Base-by-base conservation (phyloP, 2,113 vertebrate species). In the Mormyrus lacerda region DNA sequence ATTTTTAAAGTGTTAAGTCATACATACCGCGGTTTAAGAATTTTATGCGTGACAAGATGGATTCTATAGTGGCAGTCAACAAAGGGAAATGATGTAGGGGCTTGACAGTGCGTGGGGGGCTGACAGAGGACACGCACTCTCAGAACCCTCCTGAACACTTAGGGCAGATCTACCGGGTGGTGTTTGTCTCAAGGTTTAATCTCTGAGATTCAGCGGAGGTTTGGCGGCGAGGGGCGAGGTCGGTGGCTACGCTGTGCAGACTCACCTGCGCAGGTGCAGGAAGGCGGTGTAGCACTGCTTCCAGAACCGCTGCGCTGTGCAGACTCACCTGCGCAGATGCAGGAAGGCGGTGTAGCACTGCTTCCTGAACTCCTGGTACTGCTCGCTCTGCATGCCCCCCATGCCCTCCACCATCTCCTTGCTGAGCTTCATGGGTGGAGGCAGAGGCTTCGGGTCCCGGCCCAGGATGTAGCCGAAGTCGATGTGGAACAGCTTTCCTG, bases 331-430 rank as follows among this genome's bases (percentile, higher is more conserved):
- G 92, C 98, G 95, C 3, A 99, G 97, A 92, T 99, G 98, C 10
- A 99, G 96, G 91, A 99, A 99, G 76, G 98, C 98, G 0, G 98
- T 99, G 93, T 99, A 99, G 91, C 98, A 99, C 93, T 99, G 98
- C 90, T 99, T 99, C 13, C 98, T 97, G 92, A 99, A 99, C 92
- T 99, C 98, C 90, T 99, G 98, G 95, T 99, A 99, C 93, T 99
- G 98, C 89, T 99, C 98, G 0, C 98, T 99, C 94, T 99, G 98
- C 0, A 97, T 99, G 89, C 98, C 98, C 0, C 98, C 98, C 98
- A 99, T 99, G 11, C 98, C 98, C 95, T 99, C 98, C 87, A 99
- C 98, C 98, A 99, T 99, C 93, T 99, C 98, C 89, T 99, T 99
- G 91, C 98, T 99, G 94, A 99, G 96, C 94, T 99, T 99, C 98